These are phyloP conservation scores for Gallinago paraguaiae DNA, from an alignment of 2,113 vertebrate species.

Conservation along the genomic window DNA sequence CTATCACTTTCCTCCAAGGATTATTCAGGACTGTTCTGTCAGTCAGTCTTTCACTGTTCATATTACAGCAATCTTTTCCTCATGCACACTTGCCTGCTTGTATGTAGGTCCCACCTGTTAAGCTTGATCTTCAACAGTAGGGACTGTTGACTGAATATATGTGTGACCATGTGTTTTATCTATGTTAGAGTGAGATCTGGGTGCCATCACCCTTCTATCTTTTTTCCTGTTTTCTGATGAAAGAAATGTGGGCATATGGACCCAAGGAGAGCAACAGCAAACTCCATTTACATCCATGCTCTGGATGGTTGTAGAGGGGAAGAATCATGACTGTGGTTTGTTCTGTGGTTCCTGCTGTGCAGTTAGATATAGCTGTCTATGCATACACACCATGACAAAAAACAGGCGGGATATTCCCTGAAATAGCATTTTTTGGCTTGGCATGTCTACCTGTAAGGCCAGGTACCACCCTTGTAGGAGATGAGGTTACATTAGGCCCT, in stretches of 20 bases:
- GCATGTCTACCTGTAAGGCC: rapidly evolving
- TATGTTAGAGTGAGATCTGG: background rate
- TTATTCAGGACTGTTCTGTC: background rate
- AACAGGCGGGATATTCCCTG: background rate
- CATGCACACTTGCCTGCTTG: background rate
- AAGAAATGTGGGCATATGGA: background rate
- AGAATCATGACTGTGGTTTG: background rate
- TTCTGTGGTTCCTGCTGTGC: background rate
- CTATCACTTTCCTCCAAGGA: background rate
- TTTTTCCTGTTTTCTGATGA: background rate
- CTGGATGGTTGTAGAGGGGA: rapidly evolving
- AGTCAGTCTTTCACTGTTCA: background rate
- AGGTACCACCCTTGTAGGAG: background rate
- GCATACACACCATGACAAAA: background rate
- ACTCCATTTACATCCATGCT: background rate
- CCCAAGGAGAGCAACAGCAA: background rate
- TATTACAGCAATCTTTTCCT: background rate
- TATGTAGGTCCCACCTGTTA: background rate
- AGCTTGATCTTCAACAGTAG: background rate
- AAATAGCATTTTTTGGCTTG: background rate
- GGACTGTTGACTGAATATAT: background rate
- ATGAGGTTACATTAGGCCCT: background rate
- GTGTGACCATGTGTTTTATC: background rate
- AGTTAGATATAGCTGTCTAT: background rate
- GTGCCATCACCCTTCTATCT: background rate